Evolutionary conservation across 1,140 invertebrate species (phyloP), one percentile per base, ranked within the genome.

Genomic region (Dreissena polymorpha): DNA sequence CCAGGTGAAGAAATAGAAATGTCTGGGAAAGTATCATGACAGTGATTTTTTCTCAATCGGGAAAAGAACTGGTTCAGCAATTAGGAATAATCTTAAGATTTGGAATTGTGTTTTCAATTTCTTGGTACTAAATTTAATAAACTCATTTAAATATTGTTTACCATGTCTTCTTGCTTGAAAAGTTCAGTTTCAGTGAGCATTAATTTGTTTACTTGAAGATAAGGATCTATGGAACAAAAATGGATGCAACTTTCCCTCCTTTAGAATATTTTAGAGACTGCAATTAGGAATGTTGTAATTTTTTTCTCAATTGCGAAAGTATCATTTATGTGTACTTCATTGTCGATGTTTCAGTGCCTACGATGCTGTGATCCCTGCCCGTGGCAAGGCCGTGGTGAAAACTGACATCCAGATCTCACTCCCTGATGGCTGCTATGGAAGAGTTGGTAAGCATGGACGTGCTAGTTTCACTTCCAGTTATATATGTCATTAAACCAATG

Each of bases 361-460:
- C 90, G 95, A 98, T 76, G 95, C 95, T 84, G 91, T 94, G 0
- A 95, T 99, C 16, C 97, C 97, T 27, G 95, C 97, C 0, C 94
- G 94, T 83, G 97, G 97, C 1, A 99, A 98, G 93, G 94, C 94
- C 74, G 91, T 99, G 6, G 95, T 98, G 0, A 97, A 96, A 90
- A 99, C 99, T 12, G 99, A 99, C 90, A 94, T 99, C 53, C 97
- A 99, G 88, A 92, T 95, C 51, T 93, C 92, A n/a, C 49, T 95
- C 14, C 95, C 98, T 1, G 94, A 95, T 70, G 97, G 97, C 12
- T 98, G 97, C 87, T 99, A 99, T 93, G 99, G 98, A 10, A 94
- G 99, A 88, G 95, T 99, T 53, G 93, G 93, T 93, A 83, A 68
- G n/a, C n/a, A 88, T 75, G 7, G 18, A 21, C 8, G 23, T 21